A percentile compares a stretch with the other conserved stretches of the same genome.
Evolutionary conservation across 2,888 invertebrate species (phyloP).

Genomic region (Meganola albula): DNA sequence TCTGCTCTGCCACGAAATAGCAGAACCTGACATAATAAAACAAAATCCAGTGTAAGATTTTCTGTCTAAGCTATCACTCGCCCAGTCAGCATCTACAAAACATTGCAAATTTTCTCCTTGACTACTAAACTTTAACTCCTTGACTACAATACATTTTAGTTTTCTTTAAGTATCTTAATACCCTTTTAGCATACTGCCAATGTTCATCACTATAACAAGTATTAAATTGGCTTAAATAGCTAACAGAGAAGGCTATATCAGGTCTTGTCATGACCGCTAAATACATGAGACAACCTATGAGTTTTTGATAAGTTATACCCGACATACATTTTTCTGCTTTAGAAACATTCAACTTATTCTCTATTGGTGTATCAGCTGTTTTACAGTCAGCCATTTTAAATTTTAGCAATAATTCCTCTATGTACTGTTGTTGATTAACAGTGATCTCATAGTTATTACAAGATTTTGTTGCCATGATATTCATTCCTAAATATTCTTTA

Average conservation of each 20-base stretch:
- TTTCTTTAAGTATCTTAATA: constrained; percentile 1
- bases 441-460: too few species aligned
- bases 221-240: constrained; percentile 2
- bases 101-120: not conserved
- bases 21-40: not conserved
- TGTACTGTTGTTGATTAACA: constrained; percentile 2
- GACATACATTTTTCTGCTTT: too few species aligned
- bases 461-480: not conserved
- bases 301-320: not conserved
- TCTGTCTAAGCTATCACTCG: not conserved
- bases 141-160: too few species aligned
- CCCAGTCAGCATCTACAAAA: constrained; percentile 5
- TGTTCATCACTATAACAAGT: not conserved
- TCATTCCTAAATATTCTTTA: constrained; percentile 6
- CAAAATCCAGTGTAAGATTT: constrained; percentile 2
- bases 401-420: not conserved
- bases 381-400: not conserved
- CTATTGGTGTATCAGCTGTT: constrained; percentile 7
- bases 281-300: not conserved
- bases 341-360: constrained; percentile 1
- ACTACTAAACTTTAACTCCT: too few species aligned
- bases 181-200: constrained; percentile 1
- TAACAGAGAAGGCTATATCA: not conserved
- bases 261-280: not conserved
- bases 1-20: too few species aligned